A percentile compares a stretch with the other conserved stretches of the same genome.
Evolutionary conservation across 1,140 invertebrate species (phyloP).

Genomic region (Leptestheria dahalacensis): DNA sequence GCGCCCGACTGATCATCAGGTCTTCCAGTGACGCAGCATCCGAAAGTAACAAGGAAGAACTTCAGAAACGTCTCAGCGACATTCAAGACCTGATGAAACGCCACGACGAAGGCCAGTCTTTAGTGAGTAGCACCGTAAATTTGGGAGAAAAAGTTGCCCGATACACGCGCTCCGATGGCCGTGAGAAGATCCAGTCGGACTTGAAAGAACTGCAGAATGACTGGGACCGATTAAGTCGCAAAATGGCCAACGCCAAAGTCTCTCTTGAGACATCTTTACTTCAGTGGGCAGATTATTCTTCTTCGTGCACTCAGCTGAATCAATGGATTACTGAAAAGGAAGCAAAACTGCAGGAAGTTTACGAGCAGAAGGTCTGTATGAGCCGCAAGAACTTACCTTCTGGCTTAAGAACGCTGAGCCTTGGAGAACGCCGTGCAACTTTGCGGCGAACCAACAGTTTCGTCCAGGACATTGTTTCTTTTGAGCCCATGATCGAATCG

Average conservation of each 20-base stretch:
- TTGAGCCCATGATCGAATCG: slow-evolving; percentile 88
- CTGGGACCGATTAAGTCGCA: slow-evolving; percentile 81
- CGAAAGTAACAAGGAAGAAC: slow-evolving; percentile 63
- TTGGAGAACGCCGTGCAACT: slow-evolving; percentile 70
- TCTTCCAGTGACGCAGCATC: slow-evolving; percentile 58
- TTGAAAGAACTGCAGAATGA: slow-evolving; percentile 81
- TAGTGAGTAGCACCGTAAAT: slow-evolving; percentile 77
- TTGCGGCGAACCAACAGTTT: slow-evolving; percentile 82
- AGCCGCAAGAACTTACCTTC: slow-evolving; percentile 24
- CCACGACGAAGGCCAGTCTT: slow-evolving; percentile 77
- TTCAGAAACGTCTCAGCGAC: slow-evolving; percentile 62
- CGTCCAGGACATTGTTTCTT: slow-evolving; percentile 83
- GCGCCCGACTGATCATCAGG: slow-evolving; percentile 65
- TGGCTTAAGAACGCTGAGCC: slow-evolving; percentile 59
- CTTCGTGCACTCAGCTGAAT: slow-evolving; percentile 73
- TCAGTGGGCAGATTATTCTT: slow-evolving; percentile 91
- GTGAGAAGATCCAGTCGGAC: slow-evolving; percentile 70
- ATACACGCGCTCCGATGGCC: slow-evolving; percentile 73
- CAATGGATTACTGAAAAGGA: slow-evolving; percentile 92
- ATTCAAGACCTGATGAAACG: slow-evolving; percentile 58
- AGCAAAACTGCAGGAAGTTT: slow-evolving; percentile 82
- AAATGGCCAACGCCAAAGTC: slow-evolving; percentile 82
- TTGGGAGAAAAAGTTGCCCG: slow-evolving; percentile 80
- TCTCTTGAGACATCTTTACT: slow-evolving; percentile 77
- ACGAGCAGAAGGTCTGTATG: slow-evolving; percentile 49